These are phyloP conservation scores for Aythya fuligula DNA, from an alignment of 2,797 vertebrate genomes.

Conservation along the genomic window DNA sequence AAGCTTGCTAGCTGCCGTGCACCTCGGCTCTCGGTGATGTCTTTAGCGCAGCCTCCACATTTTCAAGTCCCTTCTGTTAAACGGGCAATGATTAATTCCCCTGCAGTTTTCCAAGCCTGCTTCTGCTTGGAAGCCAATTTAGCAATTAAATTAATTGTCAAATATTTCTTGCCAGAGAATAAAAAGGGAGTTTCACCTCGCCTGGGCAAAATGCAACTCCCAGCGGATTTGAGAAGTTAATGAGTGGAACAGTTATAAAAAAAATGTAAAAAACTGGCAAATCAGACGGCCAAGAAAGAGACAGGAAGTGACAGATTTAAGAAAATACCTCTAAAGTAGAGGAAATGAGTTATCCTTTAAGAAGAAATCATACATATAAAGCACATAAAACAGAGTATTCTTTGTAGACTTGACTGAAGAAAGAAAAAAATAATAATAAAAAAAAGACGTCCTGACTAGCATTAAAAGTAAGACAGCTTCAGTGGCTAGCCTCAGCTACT, in stretches of 20 bases:
- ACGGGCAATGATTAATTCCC: slow-evolving; percentile 49
- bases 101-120: slow-evolving; percentile 49
- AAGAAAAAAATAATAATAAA: background rate
- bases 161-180: slow-evolving; percentile 58
- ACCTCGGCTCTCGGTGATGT: background rate
- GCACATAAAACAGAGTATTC: slow-evolving; percentile 59
- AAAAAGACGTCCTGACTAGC: slow-evolving; percentile 6
- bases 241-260: slow-evolving; percentile 6
- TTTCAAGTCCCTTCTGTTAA: slow-evolving; percentile 38
- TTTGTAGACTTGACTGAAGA: slow-evolving; percentile 54
- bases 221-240: slow-evolving; percentile 32
- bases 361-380: slow-evolving; percentile 58
- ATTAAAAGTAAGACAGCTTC: background rate
- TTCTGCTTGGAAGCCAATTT: slow-evolving; percentile 67
- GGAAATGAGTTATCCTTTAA: slow-evolving; percentile 69
- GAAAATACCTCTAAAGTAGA: slow-evolving; percentile 68
- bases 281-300: slow-evolving; percentile 52
- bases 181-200: slow-evolving; percentile 43
- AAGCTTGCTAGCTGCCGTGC: background rate
- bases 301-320: slow-evolving; percentile 70
- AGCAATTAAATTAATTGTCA: slow-evolving; percentile 69
- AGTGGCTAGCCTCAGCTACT: background rate
- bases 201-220: slow-evolving; percentile 19
- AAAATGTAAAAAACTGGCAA: slow-evolving; percentile 51
- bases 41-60: background rate